phyloP scores from a whole-genome alignment of 2,113 vertebrate species.

The Takifugu flavidus region DNA sequence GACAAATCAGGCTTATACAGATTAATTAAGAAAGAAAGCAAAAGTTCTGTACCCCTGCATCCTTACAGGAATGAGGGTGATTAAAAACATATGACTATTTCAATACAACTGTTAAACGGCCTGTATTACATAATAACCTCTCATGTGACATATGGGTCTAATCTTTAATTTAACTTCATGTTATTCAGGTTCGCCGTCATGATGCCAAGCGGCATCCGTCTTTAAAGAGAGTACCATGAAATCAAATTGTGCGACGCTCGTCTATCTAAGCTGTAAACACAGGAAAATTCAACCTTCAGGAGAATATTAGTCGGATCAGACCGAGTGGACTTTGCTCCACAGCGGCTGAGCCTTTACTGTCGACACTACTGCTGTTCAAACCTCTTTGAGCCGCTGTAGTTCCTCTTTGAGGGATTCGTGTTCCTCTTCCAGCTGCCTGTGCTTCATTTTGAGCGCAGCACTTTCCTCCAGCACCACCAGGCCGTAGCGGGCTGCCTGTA shows the following conservation, averaged over 20 bases:
- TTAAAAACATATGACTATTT: slow-evolving; percentile 2
- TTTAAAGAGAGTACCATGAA: not conserved
- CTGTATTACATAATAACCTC: slow-evolving; percentile 17
- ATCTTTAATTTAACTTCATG: too few species aligned
- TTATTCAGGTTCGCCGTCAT: not conserved
- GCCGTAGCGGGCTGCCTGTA: slow-evolving; percentile 82
- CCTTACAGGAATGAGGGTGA: not conserved
- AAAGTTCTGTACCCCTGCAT: slow-evolving; percentile 27
- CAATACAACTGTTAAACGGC: slow-evolving; percentile 8
- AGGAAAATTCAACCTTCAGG: not conserved
- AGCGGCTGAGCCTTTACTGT: not conserved
- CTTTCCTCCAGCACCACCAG: slow-evolving; percentile 84
- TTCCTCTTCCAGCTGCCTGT: slow-evolving; percentile 78
- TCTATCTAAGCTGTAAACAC: not conserved
- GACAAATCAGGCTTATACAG: slow-evolving; percentile 35
- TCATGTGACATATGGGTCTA: slow-evolving; percentile 7
- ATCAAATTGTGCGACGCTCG: not conserved
- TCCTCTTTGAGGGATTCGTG: slow-evolving; percentile 75
- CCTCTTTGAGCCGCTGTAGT: slow-evolving; percentile 79
- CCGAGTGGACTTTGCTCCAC: too few species aligned
- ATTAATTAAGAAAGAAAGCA: slow-evolving; percentile 28
- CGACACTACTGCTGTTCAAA: slow-evolving; percentile 38
- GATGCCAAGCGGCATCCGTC: not conserved
- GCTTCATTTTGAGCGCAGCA: slow-evolving; percentile 72
- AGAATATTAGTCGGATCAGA: not conserved